Base-by-base conservation (phyloP, 2,113 vertebrate genomes). In the Variabilichromis moorii region DNA sequence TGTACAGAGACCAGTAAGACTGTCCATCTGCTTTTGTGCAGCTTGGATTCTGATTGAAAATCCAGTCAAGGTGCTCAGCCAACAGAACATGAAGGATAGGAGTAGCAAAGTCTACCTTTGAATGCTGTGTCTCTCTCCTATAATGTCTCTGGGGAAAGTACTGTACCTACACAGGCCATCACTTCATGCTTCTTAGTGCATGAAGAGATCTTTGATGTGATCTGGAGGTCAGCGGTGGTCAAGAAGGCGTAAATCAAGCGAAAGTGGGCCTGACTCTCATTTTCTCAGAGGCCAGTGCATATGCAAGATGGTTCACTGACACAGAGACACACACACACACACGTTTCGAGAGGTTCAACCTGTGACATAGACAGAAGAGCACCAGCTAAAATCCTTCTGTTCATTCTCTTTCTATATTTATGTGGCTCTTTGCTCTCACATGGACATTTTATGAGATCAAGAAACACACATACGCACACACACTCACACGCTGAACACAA, bases 381-480 rank as follows among this genome's bases (percentile, higher is more conserved):
- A 37, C 5, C 6, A n/a, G n/a, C 78, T 82, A 57, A 87, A 91
- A 82, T 63, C 7, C 53, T n/a, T 54, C 17, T 12, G 9, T 63
- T 63, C 59, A 12, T 35, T 12, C 59, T 59, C 61, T 45, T 50
- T 63, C 50, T 61, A 33, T 16, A 59, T 88, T 78, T 33, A 37
- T 7, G 8, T 35, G 45, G 31, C 82, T 87, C 53, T 76, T 59
- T 57, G 16, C 63, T 84, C 17, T 51, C 35, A n/a, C 10, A 1
- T 16, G 73, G 85, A 87, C 83, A 54, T 89, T 83, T 86, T 76
- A 47, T 63, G 59, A 86, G 73, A 85, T 90, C 47, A 82, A 80
- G 53, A 63, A 88, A 13, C 37, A 90, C 45, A n/a, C 66, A 42
- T 8, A 86, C 63, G 4, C 33, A 84, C 45, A 78, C 28, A 71